phyloP scores from a whole-genome alignment of 2,113 vertebrate species.

The Rana temporaria region DNA sequence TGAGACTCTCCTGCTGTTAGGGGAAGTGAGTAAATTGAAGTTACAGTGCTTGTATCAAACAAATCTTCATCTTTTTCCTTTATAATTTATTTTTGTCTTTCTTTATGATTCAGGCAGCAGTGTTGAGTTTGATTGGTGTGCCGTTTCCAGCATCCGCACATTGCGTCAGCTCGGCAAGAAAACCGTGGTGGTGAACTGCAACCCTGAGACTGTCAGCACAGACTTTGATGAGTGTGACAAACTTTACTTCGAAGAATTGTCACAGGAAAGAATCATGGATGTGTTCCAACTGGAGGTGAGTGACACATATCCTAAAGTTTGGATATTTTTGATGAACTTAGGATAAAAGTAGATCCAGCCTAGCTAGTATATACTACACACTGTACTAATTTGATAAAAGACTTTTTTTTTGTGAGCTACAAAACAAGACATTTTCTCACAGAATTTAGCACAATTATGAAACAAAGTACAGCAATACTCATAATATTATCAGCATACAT shows the following conservation, averaged over 20 bases:
- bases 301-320: not conserved
- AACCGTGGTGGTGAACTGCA: conserved; percentile 94
- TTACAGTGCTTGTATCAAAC: too few species aligned
- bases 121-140: conserved; percentile 97
- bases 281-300: conserved; percentile 92
- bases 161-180: conserved; percentile 86
- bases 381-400: too few species aligned
- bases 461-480: too few species aligned
- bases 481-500: too few species aligned
- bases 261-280: conserved; percentile 92
- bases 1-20: too few species aligned
- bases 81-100: not conserved
- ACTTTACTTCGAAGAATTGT: conserved; percentile 96
- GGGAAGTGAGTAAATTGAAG: too few species aligned
- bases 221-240: conserved; percentile 98
- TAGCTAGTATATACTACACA: too few species aligned
- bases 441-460: too few species aligned
- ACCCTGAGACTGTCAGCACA: conserved; percentile 96
- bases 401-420: too few species aligned
- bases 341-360: too few species aligned
- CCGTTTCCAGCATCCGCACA: conserved; percentile 91
- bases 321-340: not conserved
- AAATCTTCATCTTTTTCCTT: too few species aligned
- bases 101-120: conserved; percentile 86
- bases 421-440: too few species aligned